Evolutionary conservation across 2,888 invertebrate genomes (phyloP).

Genomic region (Ectropis crepuscularia): DNA sequence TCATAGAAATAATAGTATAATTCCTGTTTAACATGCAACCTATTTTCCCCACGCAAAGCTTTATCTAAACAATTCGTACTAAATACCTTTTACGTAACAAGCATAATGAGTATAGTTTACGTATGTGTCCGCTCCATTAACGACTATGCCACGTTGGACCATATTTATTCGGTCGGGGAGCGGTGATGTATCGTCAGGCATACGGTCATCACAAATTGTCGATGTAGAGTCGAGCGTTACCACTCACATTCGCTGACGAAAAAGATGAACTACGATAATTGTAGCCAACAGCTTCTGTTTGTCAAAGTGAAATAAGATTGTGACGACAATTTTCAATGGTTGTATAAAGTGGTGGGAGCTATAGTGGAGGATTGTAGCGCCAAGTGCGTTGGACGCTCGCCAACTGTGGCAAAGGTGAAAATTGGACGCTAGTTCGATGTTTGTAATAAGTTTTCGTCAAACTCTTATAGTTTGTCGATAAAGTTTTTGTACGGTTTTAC

Average conservation of each 20-base stretch:
- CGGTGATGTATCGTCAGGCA: conserved; percentile 33
- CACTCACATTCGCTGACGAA: no score
- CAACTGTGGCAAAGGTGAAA: conserved; percentile 59
- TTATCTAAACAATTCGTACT: conserved; percentile 15
- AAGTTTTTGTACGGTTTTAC: neutral
- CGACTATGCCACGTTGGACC: conserved; percentile 23
- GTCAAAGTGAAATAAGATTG: no score
- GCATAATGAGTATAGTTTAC: conserved; percentile 21
- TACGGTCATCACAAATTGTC: conserved; percentile 35
- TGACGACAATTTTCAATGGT: no score
- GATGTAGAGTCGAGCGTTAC: conserved; percentile 9
- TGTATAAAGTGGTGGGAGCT: neutral
- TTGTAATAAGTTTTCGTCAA: conserved; percentile 27
- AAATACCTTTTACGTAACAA: conserved; percentile 25
- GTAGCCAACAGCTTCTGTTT: no score
- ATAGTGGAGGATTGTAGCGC: conserved; percentile 37
- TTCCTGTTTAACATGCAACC: no score
- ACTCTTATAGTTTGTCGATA: neutral
- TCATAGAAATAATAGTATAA: no score
- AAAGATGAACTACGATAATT: no score
- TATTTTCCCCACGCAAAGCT: conserved; percentile 4
- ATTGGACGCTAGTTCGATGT: conserved; percentile 37
- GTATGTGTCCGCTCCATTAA: conserved; percentile 26
- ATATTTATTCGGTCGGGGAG: conserved; percentile 23
- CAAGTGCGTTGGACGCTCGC: conserved; percentile 49